Base-by-base conservation (phyloP, 2,797 vertebrate species). In the Aplochiton taeniatus region DNA sequence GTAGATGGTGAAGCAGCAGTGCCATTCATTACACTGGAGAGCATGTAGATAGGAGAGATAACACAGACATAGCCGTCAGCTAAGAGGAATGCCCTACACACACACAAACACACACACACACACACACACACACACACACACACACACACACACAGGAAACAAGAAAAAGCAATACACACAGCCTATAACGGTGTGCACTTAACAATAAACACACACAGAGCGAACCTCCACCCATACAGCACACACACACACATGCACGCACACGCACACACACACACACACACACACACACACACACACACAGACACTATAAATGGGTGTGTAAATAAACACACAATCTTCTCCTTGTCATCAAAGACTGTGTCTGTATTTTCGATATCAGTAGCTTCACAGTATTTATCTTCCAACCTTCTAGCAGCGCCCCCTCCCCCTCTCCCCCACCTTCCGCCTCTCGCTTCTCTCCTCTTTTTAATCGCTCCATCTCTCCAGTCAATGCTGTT, bases 1-100 rank as follows among this genome's bases (percentile, higher is more conserved):
- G 78, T 78, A 68, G 63, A 69, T 47, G 58, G 56, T 57, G 42
- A 57, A 20, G 41, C 61, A 48, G 68, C 58, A 46, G 46, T 13
- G 69, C 18, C 20, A 82, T 84, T 72, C 74, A 84, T 86, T 80
- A 83, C 53, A 41, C 53, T 31, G 48, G 41, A 45, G 62, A 46
- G 43, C n/a, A 43, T 65, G 63, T 47, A 78, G 75, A 82, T 71
- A 54, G 61, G 54, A 67, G 71, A 62, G 75, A 79, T 74, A 73
- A 72, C 59, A 74, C 61, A 63, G 66, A 51, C 61, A 55, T 47
- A 70, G 63, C 72, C 64, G 63, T 73, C 76, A 69, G 69, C 44
- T 55, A 75, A 82, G 75, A 79, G 72, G 52, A 68, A 75, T 77
- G 77, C 59, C 70, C 65, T 60, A 65, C 41, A 47, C 51, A 64